Base-by-base conservation (phyloP, 1,140 invertebrate genomes). In the Aethina tumida region DNA sequence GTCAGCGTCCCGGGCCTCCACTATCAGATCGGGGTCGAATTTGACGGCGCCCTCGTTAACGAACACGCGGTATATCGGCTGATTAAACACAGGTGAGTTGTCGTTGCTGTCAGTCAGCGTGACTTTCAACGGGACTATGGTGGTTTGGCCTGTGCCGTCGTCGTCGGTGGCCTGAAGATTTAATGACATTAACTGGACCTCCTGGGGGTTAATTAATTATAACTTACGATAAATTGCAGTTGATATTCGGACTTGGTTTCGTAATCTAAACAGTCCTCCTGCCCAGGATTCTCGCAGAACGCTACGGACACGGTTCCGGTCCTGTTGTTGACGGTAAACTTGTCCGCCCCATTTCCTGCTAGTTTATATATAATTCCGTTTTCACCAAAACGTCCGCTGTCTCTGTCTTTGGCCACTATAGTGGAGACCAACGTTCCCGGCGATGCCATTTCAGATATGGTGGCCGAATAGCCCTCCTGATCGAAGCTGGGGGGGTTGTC, bases 401-500 rank as follows among this genome's bases (percentile, higher is more conserved):
- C 91, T 32, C 81, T 68, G 66, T 96, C 91, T 31, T 71, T 77
- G 8, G 90, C 90, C 15, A 75, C 75, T 22, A 91, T 80, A 16
- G 75, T 78, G 5, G 77, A 73, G 28, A 95, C 75, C 36, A 74
- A 64, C 26, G 77, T 77, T 1, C 81, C 84, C 1, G 76, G 69
- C 0, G 69, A 50, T 0, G 84, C 79, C 5, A 73, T 75, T 66
- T 95, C 90, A 1, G 74, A 73, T 12, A 92, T 73, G 3, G 54
- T 59, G 1, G 77, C 76, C 1, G 74, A 75, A 58, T 87, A 90
- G 7, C 75, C 74, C 26, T 80, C 75, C 51, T 78, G 73, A 16
- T 77, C 69, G 61, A 94, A 94, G 8, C 68, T 68, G 3, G 90
- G 89, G 4, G 80, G 73, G 62, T 93, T 92, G 65, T 94, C 89